phyloP scores from a whole-genome alignment of 2,797 vertebrate genomes.

The Sciaenops ocellatus region DNA sequence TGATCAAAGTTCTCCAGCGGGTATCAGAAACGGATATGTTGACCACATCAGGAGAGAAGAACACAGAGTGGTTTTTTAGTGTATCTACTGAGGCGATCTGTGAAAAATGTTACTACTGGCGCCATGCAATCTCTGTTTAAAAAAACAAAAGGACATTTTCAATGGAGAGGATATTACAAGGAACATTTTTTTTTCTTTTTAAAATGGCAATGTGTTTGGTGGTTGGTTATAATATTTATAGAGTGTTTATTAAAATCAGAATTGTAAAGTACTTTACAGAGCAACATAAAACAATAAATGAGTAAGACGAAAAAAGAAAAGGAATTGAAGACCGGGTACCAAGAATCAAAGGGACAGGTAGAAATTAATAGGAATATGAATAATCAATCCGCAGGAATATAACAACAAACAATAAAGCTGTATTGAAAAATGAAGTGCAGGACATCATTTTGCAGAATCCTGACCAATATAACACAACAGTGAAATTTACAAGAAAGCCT shows the following conservation, averaged over 20 bases:
- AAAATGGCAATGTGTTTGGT: not conserved
- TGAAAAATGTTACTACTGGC: slow-evolving; percentile 60
- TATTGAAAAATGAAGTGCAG: not conserved
- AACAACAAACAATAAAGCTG: not conserved
- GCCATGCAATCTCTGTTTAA: slow-evolving; percentile 53
- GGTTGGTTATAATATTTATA: not conserved
- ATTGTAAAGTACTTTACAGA: not conserved
- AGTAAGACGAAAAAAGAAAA: slow-evolving; percentile 3
- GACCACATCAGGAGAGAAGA: slow-evolving; percentile 70
- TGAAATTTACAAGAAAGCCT: not conserved
- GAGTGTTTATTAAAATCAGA: slow-evolving; percentile 9
- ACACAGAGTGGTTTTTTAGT: slow-evolving; percentile 50
- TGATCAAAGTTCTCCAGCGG: slow-evolving; percentile 71
- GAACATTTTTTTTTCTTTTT: slow-evolving; percentile 1
- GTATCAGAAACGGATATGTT: slow-evolving; percentile 71
- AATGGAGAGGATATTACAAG: slow-evolving; percentile 40
- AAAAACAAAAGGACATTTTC: slow-evolving; percentile 35
- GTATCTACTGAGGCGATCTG: slow-evolving; percentile 68
- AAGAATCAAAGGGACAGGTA: not conserved
- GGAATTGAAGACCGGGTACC: not conserved
- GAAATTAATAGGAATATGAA: not conserved
- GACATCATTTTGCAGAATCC: not conserved
- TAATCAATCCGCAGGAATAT: not conserved
- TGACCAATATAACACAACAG: not conserved
- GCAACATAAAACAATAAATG: not conserved